These are phyloP conservation scores for Chaitophorus viminalis DNA, from an alignment of 2,888 invertebrate genomes.

Conservation along the genomic window DNA sequence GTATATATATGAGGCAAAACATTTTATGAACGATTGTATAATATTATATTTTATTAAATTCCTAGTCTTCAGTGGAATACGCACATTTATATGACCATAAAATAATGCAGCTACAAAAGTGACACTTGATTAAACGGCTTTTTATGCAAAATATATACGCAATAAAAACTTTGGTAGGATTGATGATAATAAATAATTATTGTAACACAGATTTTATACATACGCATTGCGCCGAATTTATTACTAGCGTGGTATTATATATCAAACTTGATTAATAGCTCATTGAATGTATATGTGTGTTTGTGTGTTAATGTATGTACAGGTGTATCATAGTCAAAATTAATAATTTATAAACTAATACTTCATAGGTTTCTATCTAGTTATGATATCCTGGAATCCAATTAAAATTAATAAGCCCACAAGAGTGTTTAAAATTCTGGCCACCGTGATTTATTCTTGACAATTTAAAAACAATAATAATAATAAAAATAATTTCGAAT, in stretches of 20 bases:
- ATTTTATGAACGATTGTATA: neutral
- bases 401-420: neutral
- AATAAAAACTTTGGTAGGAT: neutral
- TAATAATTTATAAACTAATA: neutral
- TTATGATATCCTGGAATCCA: neutral
- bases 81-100: neutral
- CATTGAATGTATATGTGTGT: neutral
- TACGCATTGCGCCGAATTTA: neutral
- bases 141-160: neutral
- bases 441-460: too few relatives aligned
- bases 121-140: neutral
- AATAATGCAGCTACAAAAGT: too few relatives aligned
- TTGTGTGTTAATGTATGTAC: neutral
- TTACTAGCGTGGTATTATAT: too few relatives aligned
- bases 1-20: neutral
- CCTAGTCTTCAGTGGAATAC: neutral
- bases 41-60: neutral
- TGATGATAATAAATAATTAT: neutral
- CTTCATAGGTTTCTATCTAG: neutral
- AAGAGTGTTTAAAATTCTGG: neutral
- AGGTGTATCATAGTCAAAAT: neutral
- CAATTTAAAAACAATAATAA: too few relatives aligned
- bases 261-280: too few relatives aligned
- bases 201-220: neutral
- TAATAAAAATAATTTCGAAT: too few relatives aligned